These are phyloP conservation scores for Gerosis bhagava DNA, from an alignment of 2,888 invertebrate genomes.

Conservation along the genomic window DNA sequence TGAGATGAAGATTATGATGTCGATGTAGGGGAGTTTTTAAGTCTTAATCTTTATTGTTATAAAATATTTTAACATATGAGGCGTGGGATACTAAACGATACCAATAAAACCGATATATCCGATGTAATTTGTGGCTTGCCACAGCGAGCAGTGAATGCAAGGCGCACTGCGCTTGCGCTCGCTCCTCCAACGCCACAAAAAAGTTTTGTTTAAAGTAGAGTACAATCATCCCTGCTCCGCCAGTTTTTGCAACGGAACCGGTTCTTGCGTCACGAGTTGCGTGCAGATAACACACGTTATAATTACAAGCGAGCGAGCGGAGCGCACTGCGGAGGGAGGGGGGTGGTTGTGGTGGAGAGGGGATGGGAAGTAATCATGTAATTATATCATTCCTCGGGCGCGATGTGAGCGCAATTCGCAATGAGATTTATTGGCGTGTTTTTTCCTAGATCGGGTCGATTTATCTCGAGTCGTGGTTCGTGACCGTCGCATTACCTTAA, in stretches of 20 bases:
- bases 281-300: constrained; percentile 17
- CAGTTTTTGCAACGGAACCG: constrained; percentile 17
- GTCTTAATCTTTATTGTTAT: too few species aligned
- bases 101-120: too few species aligned
- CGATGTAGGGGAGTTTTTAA: too few species aligned
- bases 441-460: constrained; percentile 21
- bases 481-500: constrained; percentile 24
- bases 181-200: neutral
- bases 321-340: neutral
- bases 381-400: constrained; percentile 17
- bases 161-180: too few species aligned
- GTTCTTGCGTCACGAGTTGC: constrained; percentile 18
- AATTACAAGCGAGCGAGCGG: constrained; percentile 13
- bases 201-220: constrained; percentile 15
- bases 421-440: constrained; percentile 24
- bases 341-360: neutral
- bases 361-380: constrained; percentile 15
- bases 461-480: constrained; percentile 23
- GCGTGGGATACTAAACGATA: too few species aligned
- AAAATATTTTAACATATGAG: too few species aligned
- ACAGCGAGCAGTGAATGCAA: too few species aligned
- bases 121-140: too few species aligned
- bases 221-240: constrained; percentile 15
- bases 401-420: constrained; percentile 22
- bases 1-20: too few species aligned